Percentiles rank a stretch among this genome's conserved stretches.
These are phyloP conservation scores for Parazoanthus swiftii DNA, from an alignment of 92 coral and sea anemone genomes.

Conservation along the genomic window DNA sequence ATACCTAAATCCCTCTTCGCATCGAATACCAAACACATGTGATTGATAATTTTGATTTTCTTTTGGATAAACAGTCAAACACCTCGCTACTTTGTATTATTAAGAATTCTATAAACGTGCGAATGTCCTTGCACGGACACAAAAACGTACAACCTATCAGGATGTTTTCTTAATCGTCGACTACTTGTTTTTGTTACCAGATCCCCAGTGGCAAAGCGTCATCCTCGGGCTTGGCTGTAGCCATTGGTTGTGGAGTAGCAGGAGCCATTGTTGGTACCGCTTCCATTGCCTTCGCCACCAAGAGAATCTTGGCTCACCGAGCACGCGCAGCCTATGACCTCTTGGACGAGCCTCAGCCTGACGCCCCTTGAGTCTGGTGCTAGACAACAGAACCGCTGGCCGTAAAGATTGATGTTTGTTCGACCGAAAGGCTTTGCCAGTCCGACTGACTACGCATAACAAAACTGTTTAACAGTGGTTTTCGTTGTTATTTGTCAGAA, in stretches of 20 bases:
- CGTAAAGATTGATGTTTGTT: not conserved
- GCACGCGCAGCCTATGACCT: conserved; percentile 85
- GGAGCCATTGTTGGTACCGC: conserved; percentile 98
- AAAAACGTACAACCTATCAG: not conserved
- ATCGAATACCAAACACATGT: not conserved
- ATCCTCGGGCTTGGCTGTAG: conserved; percentile 96
- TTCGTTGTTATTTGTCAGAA: not conserved
- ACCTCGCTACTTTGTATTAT: not conserved
- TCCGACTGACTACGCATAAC: not conserved
- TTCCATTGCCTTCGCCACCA: conserved; percentile 94
- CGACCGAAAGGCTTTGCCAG: not conserved
- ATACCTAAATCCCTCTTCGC: not conserved
- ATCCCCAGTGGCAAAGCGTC: conserved; percentile 81
- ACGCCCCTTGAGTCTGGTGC: conserved; percentile 62
- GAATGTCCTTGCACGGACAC: not conserved
- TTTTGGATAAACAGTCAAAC: not conserved
- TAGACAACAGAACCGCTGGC: not conserved
- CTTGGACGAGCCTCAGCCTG: conserved; percentile 83
- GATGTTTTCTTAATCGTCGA: too few species aligned
- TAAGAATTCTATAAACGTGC: too few species aligned
- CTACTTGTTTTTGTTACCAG: conserved; percentile 33
- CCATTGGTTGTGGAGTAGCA: conserved; percentile 98
- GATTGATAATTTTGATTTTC: not conserved
- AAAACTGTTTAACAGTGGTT: not conserved
- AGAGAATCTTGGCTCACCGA: conserved; percentile 90